phyloP scores from a whole-genome alignment of 92 coral and sea anemone species.

The Epizoanthus ramosus region DNA sequence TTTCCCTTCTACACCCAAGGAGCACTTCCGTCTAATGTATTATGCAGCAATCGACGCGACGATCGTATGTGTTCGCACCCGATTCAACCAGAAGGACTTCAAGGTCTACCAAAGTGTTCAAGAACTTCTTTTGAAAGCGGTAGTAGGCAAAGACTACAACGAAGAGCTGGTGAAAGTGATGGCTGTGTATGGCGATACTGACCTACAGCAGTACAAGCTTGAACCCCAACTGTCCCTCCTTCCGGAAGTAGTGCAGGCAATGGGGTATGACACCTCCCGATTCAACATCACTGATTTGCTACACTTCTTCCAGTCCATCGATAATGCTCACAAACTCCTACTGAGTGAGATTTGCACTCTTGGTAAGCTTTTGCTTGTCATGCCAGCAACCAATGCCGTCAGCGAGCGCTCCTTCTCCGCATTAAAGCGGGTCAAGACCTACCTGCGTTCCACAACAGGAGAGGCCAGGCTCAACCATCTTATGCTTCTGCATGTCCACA shows the following conservation, averaged over 20 bases:
- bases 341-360: conserved; percentile 52
- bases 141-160: conserved; percentile 52
- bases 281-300: conserved; percentile 56
- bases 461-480: conserved; percentile 28
- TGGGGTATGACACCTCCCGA: conserved; percentile 49
- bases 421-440: conserved; percentile 50
- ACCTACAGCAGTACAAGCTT: conserved; percentile 47
- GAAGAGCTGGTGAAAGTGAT: conserved; percentile 51
- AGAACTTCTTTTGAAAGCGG: conserved; percentile 55
- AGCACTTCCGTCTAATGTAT: conserved; percentile 53
- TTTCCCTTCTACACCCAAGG: conserved; percentile 53
- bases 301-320: conserved; percentile 25
- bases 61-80: conserved; percentile 41
- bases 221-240: conserved; percentile 57
- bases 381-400: conserved; percentile 58
- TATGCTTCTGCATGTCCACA: conserved; percentile 59
- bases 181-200: conserved; percentile 37
- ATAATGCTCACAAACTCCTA: conserved; percentile 45
- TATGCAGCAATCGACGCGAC: conserved; percentile 50
- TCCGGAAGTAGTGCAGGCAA: conserved; percentile 59
- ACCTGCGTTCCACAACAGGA: conserved; percentile 53
- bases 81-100: conserved; percentile 55
- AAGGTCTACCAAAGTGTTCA: conserved; percentile 46
- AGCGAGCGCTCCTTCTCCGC: conserved; percentile 64
- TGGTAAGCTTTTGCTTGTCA: conserved; percentile 51